phyloP scores from a whole-genome alignment of 2,888 invertebrate species.

The Perdita meconis region DNA sequence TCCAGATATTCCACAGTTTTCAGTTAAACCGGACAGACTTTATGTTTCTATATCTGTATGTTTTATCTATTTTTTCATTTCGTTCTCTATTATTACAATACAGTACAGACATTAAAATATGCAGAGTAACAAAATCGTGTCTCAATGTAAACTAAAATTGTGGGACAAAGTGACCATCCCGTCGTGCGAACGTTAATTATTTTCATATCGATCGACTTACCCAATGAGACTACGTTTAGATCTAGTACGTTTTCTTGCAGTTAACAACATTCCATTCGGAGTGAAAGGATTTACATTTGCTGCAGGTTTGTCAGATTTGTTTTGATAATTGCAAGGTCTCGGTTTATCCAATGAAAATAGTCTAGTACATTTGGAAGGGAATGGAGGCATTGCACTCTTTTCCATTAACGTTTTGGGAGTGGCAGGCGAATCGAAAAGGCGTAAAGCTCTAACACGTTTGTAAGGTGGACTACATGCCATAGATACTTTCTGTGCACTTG shows the following conservation, averaged over 20 bases:
- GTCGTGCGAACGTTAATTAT: no score
- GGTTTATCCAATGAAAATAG: constrained; percentile 83
- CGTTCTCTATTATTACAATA: no score
- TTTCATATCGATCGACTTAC: constrained; percentile 64
- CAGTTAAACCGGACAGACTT: no score
- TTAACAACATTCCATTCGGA: constrained; percentile 89
- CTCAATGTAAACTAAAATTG: no score
- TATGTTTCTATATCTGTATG: no score
- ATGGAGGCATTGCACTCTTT: constrained; percentile 87
- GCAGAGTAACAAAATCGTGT: no score
- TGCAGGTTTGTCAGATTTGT: constrained; percentile 85
- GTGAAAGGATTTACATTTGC: constrained; percentile 95
- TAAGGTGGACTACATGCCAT: constrained; percentile 86
- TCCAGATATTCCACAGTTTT: no score
- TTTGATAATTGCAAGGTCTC: constrained; percentile 81
- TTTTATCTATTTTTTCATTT: no score
- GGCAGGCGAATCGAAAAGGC: constrained; percentile 93
- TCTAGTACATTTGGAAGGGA: constrained; percentile 83
- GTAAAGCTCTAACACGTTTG: constrained; percentile 86
- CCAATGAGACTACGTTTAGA: constrained; percentile 86
- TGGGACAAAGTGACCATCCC: no score
- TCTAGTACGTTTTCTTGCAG: constrained; percentile 89
- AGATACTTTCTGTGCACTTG: constrained; percentile 72
- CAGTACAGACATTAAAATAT: no score
- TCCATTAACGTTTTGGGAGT: constrained; percentile 93